These are phyloP conservation scores for Rhynchopsitta pachyrhyncha DNA, from an alignment of 2,113 vertebrate species.

Conservation along the genomic window DNA sequence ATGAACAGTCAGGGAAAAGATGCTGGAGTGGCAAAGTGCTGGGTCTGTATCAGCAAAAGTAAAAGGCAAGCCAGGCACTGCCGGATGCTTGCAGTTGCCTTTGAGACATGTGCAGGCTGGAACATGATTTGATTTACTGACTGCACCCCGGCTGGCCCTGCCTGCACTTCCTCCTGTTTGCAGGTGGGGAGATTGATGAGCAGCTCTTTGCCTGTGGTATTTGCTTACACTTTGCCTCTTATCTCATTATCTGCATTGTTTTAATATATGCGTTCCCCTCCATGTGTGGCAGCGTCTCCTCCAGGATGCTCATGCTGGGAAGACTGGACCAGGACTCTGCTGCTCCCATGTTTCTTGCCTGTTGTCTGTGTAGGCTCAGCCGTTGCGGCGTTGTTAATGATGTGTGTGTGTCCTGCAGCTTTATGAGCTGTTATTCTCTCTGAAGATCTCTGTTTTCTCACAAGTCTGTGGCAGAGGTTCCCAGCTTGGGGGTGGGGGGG, in stretches of 20 bases:
- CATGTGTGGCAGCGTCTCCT: fast-evolving
- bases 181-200: neutral
- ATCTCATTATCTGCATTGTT: neutral
- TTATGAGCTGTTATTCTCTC: neutral
- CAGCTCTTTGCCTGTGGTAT: neutral
- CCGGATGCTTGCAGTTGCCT: fast-evolving
- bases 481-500: neutral
- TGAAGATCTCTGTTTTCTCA: neutral
- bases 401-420: neutral
- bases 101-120: neutral
- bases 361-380: neutral
- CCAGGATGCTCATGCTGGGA: fast-evolving
- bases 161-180: neutral
- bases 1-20: neutral
- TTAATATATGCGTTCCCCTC: fast-evolving
- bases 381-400: neutral
- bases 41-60: neutral
- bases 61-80: neutral
- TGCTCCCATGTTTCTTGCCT: neutral
- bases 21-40: neutral
- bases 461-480: neutral
- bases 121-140: neutral
- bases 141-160: neutral
- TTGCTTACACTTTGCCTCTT: neutral
- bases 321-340: too few relatives aligned